Conservation (phyloP, 2,797 vertebrate genomes). For the Allobates femoralis region DNA sequence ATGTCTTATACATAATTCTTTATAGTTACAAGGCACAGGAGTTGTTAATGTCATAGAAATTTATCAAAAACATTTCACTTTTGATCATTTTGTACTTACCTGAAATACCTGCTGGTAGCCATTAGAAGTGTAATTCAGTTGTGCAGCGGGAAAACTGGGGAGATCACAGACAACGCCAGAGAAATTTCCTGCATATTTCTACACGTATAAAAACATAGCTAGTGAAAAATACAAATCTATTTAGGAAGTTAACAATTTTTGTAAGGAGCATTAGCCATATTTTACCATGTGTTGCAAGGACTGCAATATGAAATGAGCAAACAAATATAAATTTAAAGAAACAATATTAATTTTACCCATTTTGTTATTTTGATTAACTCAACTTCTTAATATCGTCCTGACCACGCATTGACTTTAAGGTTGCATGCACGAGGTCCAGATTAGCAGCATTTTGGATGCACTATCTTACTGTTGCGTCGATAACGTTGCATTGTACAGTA, state of each 20-base stretch:
- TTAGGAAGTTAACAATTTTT: not conserved
- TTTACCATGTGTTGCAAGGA: not conserved
- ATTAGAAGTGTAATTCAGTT: constrained; percentile 55
- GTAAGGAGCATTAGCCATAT: not conserved
- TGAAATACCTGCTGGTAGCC: constrained; percentile 57
- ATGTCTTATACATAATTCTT: constrained; percentile 58
- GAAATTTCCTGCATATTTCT: constrained; percentile 29
- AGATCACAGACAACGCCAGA: constrained; percentile 36
- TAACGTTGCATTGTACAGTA: too few species aligned
- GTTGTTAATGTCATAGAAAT: constrained; percentile 55
- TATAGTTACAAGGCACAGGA: constrained; percentile 55
- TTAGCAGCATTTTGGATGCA: too few species aligned
- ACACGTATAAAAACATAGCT: constrained; percentile 1
- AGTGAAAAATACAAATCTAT: not conserved
- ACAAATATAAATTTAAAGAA: not conserved
- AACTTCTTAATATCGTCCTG: too few species aligned
- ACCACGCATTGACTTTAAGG: too few species aligned
- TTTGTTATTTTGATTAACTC: not conserved
- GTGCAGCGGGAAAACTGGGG: constrained; percentile 43
- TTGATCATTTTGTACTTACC: constrained; percentile 57
- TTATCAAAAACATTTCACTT: constrained; percentile 54
- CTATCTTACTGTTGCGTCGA: too few species aligned
- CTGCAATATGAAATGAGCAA: not conserved
- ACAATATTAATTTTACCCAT: not conserved
- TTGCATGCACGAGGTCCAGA: too few species aligned